These are phyloP conservation scores for Lutjanus erythropterus DNA, from an alignment of 2,113 vertebrate species.

Conservation along the genomic window DNA sequence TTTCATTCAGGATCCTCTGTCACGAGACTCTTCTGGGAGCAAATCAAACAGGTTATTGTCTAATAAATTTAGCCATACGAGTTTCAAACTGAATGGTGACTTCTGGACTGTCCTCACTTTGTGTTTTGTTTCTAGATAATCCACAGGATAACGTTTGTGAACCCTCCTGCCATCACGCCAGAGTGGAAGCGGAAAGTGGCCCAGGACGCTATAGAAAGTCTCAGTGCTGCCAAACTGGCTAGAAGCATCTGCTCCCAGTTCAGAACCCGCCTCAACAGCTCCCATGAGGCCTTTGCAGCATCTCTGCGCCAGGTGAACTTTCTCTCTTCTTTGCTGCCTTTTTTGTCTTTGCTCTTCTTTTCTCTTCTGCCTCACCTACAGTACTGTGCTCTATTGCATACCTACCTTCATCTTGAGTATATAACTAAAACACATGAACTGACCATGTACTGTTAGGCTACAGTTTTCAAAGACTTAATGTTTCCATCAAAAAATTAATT, in stretches of 20 bases:
- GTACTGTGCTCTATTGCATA: background rate
- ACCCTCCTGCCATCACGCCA: conserved; percentile 91
- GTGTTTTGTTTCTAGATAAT: conserved; percentile 87
- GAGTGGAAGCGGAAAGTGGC: conserved; percentile 99
- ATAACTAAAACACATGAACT: background rate
- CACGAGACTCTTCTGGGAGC: conserved; percentile 96
- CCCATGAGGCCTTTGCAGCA: conserved; percentile 96
- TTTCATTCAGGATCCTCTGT: conserved; percentile 97
- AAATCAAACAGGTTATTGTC: conserved; percentile 94
- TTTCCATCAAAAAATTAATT: no score
- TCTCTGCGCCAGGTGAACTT: conserved; percentile 92
- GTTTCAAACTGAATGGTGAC: background rate
- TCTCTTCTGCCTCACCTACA: background rate
- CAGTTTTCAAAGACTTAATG: background rate
- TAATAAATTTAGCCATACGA: background rate
- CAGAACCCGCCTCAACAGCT: conserved; percentile 94
- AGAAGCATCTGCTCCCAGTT: conserved; percentile 99
- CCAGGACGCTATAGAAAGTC: conserved; percentile 98
- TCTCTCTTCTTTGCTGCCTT: background rate
- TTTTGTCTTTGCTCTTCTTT: no score
- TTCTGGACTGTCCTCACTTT: background rate
- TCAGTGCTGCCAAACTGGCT: conserved; percentile 96
- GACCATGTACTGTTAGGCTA: background rate
- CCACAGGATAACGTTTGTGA: conserved; percentile 95
- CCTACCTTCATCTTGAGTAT: background rate